Percentiles rank a stretch among this genome's conserved stretches.
Evolutionary conservation across 2,888 invertebrate genomes (phyloP).

Genomic region (Ashinkailepas kermadecensis): DNA sequence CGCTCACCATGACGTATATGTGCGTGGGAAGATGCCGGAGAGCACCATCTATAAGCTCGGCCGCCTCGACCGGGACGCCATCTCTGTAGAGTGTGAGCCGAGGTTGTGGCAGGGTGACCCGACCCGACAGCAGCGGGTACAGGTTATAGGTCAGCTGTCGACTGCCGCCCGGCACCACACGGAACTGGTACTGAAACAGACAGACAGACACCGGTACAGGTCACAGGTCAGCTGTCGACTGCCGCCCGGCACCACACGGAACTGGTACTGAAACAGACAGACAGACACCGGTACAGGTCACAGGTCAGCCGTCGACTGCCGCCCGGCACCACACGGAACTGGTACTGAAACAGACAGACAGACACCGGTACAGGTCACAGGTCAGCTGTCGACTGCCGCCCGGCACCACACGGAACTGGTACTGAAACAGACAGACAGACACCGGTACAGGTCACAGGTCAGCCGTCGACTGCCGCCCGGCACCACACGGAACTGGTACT

Average conservation of each 20-base stretch:
- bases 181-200: constrained; percentile 6
- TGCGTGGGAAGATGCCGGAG: constrained; percentile 11
- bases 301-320: too few species aligned
- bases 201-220: neutral
- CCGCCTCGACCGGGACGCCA: neutral
- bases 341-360: neutral
- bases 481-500: too few species aligned
- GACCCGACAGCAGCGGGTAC: constrained; percentile 19
- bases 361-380: constrained; percentile 1
- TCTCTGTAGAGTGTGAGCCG: constrained; percentile 2
- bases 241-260: constrained; percentile 12
- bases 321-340: too few species aligned
- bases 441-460: too few species aligned
- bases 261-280: neutral
- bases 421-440: too few species aligned
- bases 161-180: constrained; percentile 8
- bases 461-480: too few species aligned
- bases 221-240: neutral
- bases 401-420: constrained; percentile 3
- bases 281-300: too few species aligned
- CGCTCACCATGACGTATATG: neutral
- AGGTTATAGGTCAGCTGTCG: neutral
- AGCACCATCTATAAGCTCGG: neutral
- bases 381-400: neutral
- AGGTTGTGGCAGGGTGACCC: constrained; percentile 5